Evolutionary conservation across 2,797 vertebrate genomes (phyloP).

Genomic region (Phalanger gymnotis): DNA sequence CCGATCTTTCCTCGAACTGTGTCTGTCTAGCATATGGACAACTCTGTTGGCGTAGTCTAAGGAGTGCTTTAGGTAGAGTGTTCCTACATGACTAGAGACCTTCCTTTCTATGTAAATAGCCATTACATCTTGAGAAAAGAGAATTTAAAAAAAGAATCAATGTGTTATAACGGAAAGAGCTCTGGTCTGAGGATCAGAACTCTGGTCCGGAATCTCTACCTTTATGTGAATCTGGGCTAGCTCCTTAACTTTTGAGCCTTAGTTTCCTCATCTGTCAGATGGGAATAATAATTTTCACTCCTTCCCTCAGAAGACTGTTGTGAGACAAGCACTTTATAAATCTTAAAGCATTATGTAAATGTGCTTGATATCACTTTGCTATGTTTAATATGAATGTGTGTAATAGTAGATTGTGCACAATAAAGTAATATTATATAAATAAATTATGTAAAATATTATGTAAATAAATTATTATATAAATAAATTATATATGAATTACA

Average conservation of each 20-base stretch:
- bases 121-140: not conserved
- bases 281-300: not conserved
- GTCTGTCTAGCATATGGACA: not conserved
- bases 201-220: not conserved
- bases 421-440: not conserved
- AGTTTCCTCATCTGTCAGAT: not conserved
- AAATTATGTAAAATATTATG: not conserved
- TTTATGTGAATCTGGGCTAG: not conserved
- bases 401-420: not conserved
- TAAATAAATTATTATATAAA: not conserved
- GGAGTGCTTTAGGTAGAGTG: not conserved
- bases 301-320: not conserved
- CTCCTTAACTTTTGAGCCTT: not conserved
- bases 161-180: not conserved
- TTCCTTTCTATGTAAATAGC: not conserved
- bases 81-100: not conserved
- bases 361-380: not conserved
- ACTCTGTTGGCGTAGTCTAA: not conserved
- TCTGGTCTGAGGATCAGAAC: not conserved
- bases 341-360: not conserved
- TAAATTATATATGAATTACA: too few species aligned
- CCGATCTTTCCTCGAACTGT: not conserved
- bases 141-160: not conserved
- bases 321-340: not conserved
- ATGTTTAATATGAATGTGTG: not conserved